phyloP scores from a whole-genome alignment of 1,140 invertebrate genomes.

The Philotrypesis tridentata region DNA sequence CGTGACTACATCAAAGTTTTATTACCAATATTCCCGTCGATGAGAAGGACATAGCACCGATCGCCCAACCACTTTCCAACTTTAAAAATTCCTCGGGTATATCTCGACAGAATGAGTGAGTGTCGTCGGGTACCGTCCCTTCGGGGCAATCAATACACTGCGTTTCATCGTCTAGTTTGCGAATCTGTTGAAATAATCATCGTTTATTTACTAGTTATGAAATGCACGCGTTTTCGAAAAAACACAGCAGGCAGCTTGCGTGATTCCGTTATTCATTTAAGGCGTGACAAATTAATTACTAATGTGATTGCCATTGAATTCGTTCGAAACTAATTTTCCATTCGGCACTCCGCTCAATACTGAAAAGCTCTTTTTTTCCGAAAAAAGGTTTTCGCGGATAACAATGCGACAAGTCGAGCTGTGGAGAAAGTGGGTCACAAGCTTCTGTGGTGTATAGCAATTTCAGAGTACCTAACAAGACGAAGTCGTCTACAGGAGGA shows the following conservation, averaged over 20 bases:
- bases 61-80: conserved; percentile 88
- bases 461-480: not conserved
- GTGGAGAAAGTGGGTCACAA: not conserved
- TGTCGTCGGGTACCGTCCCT: conserved; percentile 86
- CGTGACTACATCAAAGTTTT: not conserved
- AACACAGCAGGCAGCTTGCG: too few relatives aligned
- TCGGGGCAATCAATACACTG: conserved; percentile 87
- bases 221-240: not conserved
- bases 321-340: not conserved
- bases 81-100: conserved; percentile 90
- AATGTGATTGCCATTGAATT: not conserved
- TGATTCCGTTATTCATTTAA: too few relatives aligned
- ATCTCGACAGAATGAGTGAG: conserved; percentile 82
- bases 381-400: not conserved
- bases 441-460: not conserved
- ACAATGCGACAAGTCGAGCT: not conserved
- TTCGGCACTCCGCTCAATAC: too few relatives aligned
- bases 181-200: conserved; percentile 76
- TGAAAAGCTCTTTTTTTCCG: not conserved
- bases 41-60: conserved; percentile 89
- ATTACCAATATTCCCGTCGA: conserved; percentile 86
- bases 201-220: not conserved
- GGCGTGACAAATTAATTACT: too few relatives aligned
- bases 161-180: conserved; percentile 85
- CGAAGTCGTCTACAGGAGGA: not conserved